Conservation (phyloP, 2,113 vertebrate genomes). For the Noctilio leporinus region DNA sequence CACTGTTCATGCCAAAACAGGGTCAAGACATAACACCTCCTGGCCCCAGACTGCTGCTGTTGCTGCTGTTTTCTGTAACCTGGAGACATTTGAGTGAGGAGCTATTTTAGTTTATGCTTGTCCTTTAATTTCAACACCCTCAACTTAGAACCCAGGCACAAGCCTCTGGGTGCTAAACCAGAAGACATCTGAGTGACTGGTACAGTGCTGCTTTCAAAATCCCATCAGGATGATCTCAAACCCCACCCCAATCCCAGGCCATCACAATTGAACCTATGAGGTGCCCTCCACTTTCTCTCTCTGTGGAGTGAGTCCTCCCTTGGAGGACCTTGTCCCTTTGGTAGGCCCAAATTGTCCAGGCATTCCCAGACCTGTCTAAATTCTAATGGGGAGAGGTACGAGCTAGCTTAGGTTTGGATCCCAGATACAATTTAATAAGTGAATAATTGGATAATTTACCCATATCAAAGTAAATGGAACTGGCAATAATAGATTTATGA, state of each 20-base stretch:
- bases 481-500: background rate
- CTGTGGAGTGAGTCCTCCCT: background rate
- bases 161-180: background rate
- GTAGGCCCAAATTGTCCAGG: background rate
- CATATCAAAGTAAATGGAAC: background rate
- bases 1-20: background rate
- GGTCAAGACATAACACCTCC: background rate
- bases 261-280: background rate
- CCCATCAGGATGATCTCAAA: background rate
- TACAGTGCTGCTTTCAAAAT: background rate
- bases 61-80: background rate
- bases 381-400: background rate
- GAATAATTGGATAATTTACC: background rate
- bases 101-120: background rate
- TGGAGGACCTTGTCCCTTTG: background rate
- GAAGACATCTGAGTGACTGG: background rate
- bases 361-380: background rate
- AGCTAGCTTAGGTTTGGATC: background rate
- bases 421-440: background rate
- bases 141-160: background rate
- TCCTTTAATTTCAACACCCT: background rate
- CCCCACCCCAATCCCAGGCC: background rate
- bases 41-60: background rate
- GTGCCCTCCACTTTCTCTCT: background rate
- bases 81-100: background rate